phyloP scores from a whole-genome alignment of 2,113 vertebrate genomes.

The Psephotus haematonotus region DNA sequence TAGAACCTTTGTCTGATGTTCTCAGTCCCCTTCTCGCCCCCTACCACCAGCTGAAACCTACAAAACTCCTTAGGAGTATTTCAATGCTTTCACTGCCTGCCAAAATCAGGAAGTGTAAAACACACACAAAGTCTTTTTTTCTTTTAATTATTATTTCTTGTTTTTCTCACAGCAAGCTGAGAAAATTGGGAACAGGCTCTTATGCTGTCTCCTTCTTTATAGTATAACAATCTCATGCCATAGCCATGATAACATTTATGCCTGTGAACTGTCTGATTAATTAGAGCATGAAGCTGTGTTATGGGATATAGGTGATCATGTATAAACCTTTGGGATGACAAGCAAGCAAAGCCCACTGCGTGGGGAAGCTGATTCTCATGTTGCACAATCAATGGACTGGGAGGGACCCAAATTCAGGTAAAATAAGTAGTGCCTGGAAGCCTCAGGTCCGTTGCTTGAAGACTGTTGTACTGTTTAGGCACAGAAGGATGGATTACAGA shows the following conservation, averaged over 20 bases:
- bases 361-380: neutral
- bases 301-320: neutral
- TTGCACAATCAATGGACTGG: rapidly evolving
- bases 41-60: neutral
- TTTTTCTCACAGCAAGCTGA: neutral
- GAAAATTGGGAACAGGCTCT: neutral
- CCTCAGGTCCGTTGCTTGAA: neutral
- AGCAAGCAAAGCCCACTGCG: neutral
- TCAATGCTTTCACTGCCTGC: neutral
- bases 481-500: neutral
- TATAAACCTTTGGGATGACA: neutral
- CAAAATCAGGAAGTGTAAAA: conserved; percentile 44
- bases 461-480: neutral
- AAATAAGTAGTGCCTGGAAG: neutral
- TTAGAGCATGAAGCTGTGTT: neutral
- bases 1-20: neutral
- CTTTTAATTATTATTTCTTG: neutral
- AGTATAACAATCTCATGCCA: neutral
- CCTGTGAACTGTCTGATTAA: neutral
- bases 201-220: rapidly evolving
- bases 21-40: neutral
- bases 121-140: neutral
- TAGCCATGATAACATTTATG: neutral
- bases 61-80: conserved; percentile 23
- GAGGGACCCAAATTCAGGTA: neutral